Conservation (phyloP, 2,797 vertebrate genomes). For the Chloroceryle amazona region DNA sequence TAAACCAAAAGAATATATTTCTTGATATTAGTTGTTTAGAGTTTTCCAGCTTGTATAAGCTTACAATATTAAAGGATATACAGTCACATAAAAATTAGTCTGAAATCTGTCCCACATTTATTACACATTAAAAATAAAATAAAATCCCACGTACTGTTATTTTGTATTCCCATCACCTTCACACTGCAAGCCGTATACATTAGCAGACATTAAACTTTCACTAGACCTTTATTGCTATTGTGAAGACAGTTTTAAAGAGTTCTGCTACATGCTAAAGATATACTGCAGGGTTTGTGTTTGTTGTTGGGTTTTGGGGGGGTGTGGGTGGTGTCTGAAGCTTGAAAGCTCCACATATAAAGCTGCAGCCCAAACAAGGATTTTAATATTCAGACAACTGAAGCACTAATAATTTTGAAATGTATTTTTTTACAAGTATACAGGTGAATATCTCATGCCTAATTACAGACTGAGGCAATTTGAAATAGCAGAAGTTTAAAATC, state of each 20-base stretch:
- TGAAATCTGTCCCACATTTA: neutral
- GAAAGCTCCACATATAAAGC: neutral
- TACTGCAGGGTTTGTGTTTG: neutral
- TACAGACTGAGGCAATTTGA: constrained; percentile 8
- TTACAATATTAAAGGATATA: neutral
- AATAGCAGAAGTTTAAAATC: constrained; percentile 22
- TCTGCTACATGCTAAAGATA: neutral
- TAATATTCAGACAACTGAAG: neutral
- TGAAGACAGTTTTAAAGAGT: neutral
- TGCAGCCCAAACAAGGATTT: neutral
- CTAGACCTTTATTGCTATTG: constrained; percentile 4
- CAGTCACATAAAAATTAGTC: neutral
- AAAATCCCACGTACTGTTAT: neutral
- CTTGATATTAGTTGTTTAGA: neutral
- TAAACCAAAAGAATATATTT: neutral
- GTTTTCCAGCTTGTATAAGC: neutral
- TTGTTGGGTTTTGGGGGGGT: neutral
- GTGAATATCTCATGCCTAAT: neutral
- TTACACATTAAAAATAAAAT: constrained; percentile 29
- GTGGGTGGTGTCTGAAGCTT: neutral
- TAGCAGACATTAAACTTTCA: neutral
- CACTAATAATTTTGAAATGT: neutral
- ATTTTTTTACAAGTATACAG: constrained; percentile 4
- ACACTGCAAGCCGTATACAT: neutral
- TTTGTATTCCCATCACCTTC: neutral